Percentiles rank a stretch among this genome's conserved stretches.
phyloP scores from a whole-genome alignment of 2,797 vertebrate genomes.

The Xenentodon cancila region DNA sequence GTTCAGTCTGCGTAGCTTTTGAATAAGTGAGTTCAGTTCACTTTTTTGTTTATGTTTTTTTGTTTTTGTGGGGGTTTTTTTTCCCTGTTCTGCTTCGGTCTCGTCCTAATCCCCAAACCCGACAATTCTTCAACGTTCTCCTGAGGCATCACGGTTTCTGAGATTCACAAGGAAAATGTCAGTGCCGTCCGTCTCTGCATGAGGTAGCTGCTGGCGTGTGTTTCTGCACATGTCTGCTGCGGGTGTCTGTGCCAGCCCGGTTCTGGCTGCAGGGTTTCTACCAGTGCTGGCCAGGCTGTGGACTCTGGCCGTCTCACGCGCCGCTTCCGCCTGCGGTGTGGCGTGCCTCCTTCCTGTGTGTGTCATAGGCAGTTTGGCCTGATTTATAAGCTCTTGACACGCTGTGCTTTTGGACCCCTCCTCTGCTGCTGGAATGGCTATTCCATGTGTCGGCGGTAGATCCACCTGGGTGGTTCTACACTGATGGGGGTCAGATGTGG shows the following conservation, averaged over 20 bases:
- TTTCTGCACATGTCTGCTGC: slow-evolving; percentile 56
- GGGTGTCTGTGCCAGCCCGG: slow-evolving; percentile 52
- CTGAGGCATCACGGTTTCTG: slow-evolving; percentile 43
- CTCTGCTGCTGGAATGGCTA: slow-evolving; percentile 76
- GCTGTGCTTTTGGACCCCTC: slow-evolving; percentile 70
- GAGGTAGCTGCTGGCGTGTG: slow-evolving; percentile 42
- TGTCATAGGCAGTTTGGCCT: slow-evolving; percentile 77
- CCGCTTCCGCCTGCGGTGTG: slow-evolving; percentile 71
- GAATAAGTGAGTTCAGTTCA: slow-evolving; percentile 10
- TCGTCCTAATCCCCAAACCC: slow-evolving; percentile 30
- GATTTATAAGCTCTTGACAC: slow-evolving; percentile 80
- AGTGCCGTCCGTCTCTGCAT: slow-evolving; percentile 31
- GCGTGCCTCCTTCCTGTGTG: slow-evolving; percentile 78
- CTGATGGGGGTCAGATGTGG: slow-evolving; percentile 82
- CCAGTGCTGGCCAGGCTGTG: slow-evolving; percentile 61
- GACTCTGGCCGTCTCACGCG: slow-evolving; percentile 65
- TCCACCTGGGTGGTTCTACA: slow-evolving; percentile 81
- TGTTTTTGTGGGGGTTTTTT: too few species aligned
- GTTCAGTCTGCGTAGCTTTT: slow-evolving; percentile 5
- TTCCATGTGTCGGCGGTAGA: slow-evolving; percentile 80
- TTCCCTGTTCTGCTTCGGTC: slow-evolving; percentile 33
- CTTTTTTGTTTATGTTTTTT: slow-evolving; percentile 10
- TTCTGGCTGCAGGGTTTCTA: slow-evolving; percentile 47
- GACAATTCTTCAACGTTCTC: slow-evolving; percentile 34
- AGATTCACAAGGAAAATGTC: slow-evolving; percentile 36